A percentile compares a stretch with the other conserved stretches of the same genome.
Conservation (phyloP, 2,113 vertebrate species). For the Eudyptes chrysolophus region DNA sequence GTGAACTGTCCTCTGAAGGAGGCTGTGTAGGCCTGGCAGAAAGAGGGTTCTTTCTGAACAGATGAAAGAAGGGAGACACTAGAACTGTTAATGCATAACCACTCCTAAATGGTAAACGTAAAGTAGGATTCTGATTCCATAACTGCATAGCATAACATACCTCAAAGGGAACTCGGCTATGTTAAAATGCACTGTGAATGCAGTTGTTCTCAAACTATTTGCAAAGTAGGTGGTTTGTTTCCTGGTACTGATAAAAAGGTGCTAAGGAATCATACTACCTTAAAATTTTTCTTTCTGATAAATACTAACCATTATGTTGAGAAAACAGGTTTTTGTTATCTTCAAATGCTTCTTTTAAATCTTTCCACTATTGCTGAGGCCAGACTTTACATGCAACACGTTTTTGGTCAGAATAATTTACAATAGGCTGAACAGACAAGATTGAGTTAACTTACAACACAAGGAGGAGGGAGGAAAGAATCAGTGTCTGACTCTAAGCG, state of each 20-base stretch:
- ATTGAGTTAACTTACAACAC: neutral
- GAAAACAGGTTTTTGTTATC: neutral
- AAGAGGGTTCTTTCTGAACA: neutral
- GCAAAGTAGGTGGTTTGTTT: neutral
- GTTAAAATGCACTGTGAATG: neutral
- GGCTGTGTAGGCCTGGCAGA: neutral
- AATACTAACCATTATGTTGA: neutral
- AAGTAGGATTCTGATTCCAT: neutral
- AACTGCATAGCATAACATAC: neutral
- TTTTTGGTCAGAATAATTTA: neutral
- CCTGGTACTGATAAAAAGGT: neutral
- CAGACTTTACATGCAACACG: fast-evolving
- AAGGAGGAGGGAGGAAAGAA: neutral
- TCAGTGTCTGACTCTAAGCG: neutral
- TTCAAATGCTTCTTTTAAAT: neutral
- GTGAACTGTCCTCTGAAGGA: neutral
- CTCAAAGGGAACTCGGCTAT: neutral
- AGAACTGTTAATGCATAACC: neutral
- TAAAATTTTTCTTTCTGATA: neutral
- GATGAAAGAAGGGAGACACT: neutral
- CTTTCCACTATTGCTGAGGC: neutral
- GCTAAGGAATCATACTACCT: neutral
- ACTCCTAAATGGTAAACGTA: neutral
- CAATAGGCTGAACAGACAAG: neutral
- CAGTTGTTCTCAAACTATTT: neutral